Conservation (phyloP, 2,113 vertebrate genomes). For the Onychorhynchus coronatus region DNA sequence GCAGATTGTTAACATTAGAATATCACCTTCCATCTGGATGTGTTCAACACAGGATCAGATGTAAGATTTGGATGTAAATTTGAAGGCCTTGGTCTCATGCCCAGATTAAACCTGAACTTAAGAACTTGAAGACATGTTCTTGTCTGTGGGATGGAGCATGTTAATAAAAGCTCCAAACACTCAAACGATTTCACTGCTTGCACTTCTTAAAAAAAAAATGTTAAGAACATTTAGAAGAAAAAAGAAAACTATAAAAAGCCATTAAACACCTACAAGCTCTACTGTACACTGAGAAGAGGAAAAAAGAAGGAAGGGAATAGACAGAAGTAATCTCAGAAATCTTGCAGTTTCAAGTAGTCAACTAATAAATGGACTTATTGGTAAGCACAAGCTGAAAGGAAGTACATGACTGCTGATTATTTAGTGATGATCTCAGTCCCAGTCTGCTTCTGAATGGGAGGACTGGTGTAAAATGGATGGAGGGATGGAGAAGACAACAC, state of each 20-base stretch:
- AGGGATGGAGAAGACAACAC: not conserved
- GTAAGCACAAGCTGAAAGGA: not conserved
- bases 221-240: not conserved
- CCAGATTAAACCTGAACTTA: constrained; percentile 39
- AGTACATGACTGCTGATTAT: not conserved
- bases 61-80: constrained; percentile 29
- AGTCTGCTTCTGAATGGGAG: not conserved
- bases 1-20: constrained; percentile 55
- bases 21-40: constrained; percentile 59
- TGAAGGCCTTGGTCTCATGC: constrained; percentile 39
- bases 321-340: not conserved
- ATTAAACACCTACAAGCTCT: not conserved
- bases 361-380: not conserved
- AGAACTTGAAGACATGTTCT: constrained; percentile 22
- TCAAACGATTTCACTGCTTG: not conserved
- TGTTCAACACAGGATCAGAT: constrained; percentile 40
- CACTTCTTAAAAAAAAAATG: not conserved
- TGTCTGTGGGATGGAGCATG: not conserved
- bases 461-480: not conserved
- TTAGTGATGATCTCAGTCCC: not conserved
- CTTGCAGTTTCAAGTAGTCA: not conserved
- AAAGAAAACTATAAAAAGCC: not conserved
- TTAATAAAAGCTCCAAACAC: constrained; percentile 9
- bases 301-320: not conserved
- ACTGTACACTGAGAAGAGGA: not conserved